Evolutionary conservation across 2,113 vertebrate genomes (phyloP), one percentile per base, ranked within the genome.

Genomic region (Amphiprion ocellaris): DNA sequence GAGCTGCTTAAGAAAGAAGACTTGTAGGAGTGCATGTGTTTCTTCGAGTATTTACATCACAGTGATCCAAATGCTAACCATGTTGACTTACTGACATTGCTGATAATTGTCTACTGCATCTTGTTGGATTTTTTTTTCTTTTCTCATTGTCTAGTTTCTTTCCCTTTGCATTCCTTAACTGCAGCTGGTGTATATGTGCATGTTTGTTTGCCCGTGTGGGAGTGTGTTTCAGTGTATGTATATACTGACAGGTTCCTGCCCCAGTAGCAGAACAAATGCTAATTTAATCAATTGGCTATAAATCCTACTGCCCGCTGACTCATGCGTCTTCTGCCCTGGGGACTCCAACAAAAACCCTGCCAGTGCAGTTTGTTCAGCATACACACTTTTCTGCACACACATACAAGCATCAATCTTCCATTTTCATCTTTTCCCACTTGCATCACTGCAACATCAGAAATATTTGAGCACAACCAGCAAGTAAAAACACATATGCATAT

Each of bases 271-370:
- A 96, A 97, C 95, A 95, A 96, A 98, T 96, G 96, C 95, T 97
- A 99, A 99, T 98, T 97, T 97, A 98, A 98, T 99, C 96, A 97
- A 96, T 97, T 90, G 95, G 95, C 96, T 96, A 96, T 96, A 97
- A 97, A 97, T 96, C 95, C 94, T 92, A 82, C 93, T 94, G 94
- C 93, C 91, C 96, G 97, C 97, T 97, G 97, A 98, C 96, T 98
- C 96, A 97, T 92, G 95, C 92, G 94, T 96, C 95, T 92, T 82
- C 91, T 81, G 90, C 92, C 95, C 93, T 92, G 70, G 91, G 93
- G 94, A 94, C 91, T 86, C 85, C 86, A 91, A 88, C 93, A 85
- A 94, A 95, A 91, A 81, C 91, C 94, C 92, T 90, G 91, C 93
- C 93, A 90, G 94, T 94, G 95, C 95, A 88, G 94, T 96, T 86